These are phyloP conservation scores for Gyps fulvus DNA, from an alignment of 2,113 vertebrate species.

Conservation along the genomic window DNA sequence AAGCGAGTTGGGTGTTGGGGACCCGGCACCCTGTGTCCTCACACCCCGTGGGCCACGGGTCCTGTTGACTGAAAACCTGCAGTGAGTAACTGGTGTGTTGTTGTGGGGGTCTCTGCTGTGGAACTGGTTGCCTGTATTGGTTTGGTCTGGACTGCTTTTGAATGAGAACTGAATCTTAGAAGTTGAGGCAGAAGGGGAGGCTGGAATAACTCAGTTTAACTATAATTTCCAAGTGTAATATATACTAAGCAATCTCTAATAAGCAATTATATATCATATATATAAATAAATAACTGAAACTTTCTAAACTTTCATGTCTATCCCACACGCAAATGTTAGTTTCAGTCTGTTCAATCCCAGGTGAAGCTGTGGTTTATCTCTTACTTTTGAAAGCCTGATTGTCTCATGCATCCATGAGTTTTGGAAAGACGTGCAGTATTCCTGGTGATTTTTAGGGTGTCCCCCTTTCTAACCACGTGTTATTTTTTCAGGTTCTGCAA, in stretches of 20 bases:
- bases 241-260: background rate
- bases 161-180: background rate
- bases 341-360: background rate
- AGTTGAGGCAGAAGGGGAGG: background rate
- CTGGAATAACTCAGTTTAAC: background rate
- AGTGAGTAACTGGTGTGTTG: background rate
- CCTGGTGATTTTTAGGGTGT: background rate
- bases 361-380: background rate
- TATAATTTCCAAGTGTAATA: background rate
- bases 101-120: background rate
- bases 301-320: background rate
- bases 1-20: background rate
- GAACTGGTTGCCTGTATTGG: background rate
- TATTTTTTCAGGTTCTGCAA: background rate
- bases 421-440: background rate
- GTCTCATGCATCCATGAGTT: background rate
- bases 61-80: background rate
- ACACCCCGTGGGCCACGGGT: accelerated
- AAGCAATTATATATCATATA: background rate
- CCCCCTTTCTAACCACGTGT: background rate
- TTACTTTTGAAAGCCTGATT: background rate
- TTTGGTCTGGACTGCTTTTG: background rate
- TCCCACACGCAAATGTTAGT: background rate
- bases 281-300: background rate
- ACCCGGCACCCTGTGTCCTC: background rate